These are phyloP conservation scores for Celastrina argiolus DNA, from an alignment of 2,888 invertebrate genomes.

Conservation along the genomic window DNA sequence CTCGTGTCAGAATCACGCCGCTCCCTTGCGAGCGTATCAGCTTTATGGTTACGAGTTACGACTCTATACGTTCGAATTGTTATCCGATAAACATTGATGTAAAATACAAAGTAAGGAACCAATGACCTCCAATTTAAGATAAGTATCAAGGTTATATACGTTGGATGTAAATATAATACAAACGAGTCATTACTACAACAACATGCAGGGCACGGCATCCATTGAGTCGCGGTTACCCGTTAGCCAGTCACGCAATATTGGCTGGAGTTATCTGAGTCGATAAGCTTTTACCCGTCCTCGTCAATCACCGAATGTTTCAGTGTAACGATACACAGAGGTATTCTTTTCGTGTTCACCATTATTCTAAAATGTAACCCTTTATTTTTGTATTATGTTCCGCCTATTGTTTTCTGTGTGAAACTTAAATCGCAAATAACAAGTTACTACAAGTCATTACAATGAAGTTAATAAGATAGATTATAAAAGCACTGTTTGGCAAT, in stretches of 20 bases:
- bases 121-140: background rate
- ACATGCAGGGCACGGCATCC: constrained; percentile 32
- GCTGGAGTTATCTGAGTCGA: constrained; percentile 53
- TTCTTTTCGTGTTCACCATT: background rate
- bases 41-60: background rate
- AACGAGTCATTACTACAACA: background rate
- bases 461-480: no score
- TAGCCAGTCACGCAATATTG: constrained; percentile 60
- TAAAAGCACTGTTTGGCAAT: no score
- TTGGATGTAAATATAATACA: background rate
- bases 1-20: constrained; percentile 8
- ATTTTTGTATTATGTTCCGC: background rate
- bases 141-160: constrained; percentile 6
- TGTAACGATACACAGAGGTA: background rate
- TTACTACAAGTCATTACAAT: no score
- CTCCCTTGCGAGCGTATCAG: background rate
- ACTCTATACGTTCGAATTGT: no score
- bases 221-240: constrained; percentile 41
- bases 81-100: background rate
- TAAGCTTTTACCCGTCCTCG: constrained; percentile 49
- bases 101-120: background rate
- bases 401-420: background rate
- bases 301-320: constrained; percentile 42
- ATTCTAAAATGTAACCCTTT: background rate
- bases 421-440: no score